Conservation (phyloP, 2,113 vertebrate species). For the Opisthocomus hoazin region DNA sequence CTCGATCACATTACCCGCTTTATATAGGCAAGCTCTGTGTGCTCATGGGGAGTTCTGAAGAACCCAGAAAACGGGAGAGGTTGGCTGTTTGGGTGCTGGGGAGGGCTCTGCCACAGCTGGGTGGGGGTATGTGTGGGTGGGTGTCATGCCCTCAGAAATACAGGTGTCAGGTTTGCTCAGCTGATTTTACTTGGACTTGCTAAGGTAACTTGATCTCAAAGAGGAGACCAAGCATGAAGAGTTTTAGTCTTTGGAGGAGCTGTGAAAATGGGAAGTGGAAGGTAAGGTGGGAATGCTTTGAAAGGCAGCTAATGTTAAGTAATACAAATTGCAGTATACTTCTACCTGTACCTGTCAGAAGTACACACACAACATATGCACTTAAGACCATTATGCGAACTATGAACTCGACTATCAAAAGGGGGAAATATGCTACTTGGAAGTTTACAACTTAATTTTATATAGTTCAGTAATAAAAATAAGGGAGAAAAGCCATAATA, state of each 20-base stretch:
- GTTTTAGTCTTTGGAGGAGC: background rate
- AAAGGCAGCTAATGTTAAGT: too few relatives aligned
- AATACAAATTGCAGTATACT: rapidly evolving
- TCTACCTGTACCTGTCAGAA: background rate
- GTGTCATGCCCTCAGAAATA: background rate
- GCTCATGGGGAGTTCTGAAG: background rate
- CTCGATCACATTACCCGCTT: background rate
- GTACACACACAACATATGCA: rapidly evolving
- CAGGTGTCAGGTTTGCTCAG: background rate
- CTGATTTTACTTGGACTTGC: background rate
- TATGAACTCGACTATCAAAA: background rate
- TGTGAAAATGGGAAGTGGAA: background rate
- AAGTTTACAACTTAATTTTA: background rate
- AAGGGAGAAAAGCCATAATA: background rate
- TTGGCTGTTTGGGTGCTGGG: background rate
- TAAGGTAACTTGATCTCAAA: background rate
- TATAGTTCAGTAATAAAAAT: too few relatives aligned
- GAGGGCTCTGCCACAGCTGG: background rate
- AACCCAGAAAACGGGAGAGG: background rate
- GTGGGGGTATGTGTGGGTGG: too few relatives aligned
- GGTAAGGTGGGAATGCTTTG: background rate
- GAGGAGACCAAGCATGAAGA: background rate
- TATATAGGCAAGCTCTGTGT: background rate
- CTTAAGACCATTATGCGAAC: background rate
- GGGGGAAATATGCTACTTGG: background rate